These are phyloP conservation scores for human DNA, from an alignment of 2,113 vertebrate genomes.

Conservation along the genomic window DNA sequence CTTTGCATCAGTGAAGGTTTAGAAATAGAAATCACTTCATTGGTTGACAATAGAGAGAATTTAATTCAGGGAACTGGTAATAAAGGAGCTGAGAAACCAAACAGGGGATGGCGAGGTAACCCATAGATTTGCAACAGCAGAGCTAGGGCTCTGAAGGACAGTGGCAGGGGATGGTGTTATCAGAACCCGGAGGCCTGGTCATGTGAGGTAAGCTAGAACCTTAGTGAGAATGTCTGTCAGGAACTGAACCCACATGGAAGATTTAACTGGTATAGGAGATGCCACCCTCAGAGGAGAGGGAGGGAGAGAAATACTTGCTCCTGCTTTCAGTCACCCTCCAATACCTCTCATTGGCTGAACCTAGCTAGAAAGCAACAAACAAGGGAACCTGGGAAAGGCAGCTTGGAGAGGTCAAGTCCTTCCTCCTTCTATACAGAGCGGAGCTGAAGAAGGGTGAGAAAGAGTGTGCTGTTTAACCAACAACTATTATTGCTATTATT, in stretches of 20 bases:
- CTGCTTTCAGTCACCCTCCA: background rate
- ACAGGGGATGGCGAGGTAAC: background rate
- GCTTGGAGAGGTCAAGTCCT: background rate
- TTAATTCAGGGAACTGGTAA: background rate
- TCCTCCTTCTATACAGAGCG: background rate
- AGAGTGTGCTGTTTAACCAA: background rate
- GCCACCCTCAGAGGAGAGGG: background rate
- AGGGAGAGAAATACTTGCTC: conserved; percentile 15
- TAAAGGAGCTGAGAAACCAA: background rate
- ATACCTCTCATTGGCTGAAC: background rate
- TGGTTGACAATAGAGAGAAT: background rate
- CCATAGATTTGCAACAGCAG: background rate
- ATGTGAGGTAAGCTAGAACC: background rate
- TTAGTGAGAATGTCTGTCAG: background rate
- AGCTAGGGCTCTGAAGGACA: background rate
- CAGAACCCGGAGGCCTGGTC: background rate
- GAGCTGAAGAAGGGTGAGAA: background rate
- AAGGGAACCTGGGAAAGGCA: background rate
- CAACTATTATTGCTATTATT: conserved; percentile 53
- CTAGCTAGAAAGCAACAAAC: background rate
- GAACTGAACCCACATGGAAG: background rate
- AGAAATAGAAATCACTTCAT: conserved; percentile 6
- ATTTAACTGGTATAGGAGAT: background rate
- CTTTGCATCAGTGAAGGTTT: background rate
- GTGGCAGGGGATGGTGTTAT: background rate